Base-by-base conservation (phyloP, 1,140 invertebrate species). In the Wasmannia auropunctata region DNA sequence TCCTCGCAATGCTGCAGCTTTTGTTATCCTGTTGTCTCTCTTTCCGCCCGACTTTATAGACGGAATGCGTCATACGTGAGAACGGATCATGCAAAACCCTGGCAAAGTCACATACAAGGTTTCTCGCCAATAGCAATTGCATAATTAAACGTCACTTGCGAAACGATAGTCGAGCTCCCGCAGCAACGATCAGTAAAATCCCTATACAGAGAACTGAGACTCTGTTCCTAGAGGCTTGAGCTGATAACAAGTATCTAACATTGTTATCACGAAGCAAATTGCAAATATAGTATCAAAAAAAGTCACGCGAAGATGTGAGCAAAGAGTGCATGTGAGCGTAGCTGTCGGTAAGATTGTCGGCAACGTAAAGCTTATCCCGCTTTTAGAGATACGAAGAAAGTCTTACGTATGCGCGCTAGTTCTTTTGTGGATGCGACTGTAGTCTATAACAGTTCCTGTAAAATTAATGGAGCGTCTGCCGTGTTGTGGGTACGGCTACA, bases 391-490 rank as follows among this genome's bases (percentile, higher is more conserved):
- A 16, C 37, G 62, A 69, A 65, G 83, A 86, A 81, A 86, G 65
- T 40, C 56, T 86, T 8, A 37, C 19, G 19, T 72, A 72, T 49
- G 28, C 40, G 87, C 40, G 46, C 46, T 67, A 51, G 84, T 69
- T 88, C 49, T 79, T 84, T 49, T 43, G 80, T 69, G 31, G 54
- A 81, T 76, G 76, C 75, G 51, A 87, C 86, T 85, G 67, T 22
- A n/a, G 80, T 31, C 76, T 60, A 70, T 63, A 90, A 90, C 69
- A 65, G 88, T 28, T 86, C 25, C 75, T 90, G 70, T 80, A 90
- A 90, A 90, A 90, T 90, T 90, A 87, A 90, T 90, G 88, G 77
- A 69, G 14, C 54, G 49, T 37, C 69, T 65, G 75, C 69, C 75
- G 79, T 11, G 74, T 62, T 62, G 88, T 31, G 75, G 60, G 46